Base-by-base conservation (phyloP, 2,888 invertebrate genomes). In the Scotopteryx bipunctaria region DNA sequence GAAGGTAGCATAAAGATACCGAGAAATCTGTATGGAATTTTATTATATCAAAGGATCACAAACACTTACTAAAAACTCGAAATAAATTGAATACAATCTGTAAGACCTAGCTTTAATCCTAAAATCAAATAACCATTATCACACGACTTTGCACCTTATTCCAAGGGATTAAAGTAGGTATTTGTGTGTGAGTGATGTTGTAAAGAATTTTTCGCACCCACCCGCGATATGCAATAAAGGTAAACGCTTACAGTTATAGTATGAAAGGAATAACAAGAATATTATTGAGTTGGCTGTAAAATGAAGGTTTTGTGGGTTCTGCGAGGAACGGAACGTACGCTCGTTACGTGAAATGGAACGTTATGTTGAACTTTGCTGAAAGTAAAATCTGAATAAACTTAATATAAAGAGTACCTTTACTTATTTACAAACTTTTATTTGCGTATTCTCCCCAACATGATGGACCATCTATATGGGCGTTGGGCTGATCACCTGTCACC, bases 211-310 rank as follows among this genome's bases (percentile, higher is more conserved):
- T 67, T 71, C 61, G 57, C 67, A 69, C 59, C 56, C 29, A 38
- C 47, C 55, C 63, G 67, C 62, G 61, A 72, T 68, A 65, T 57
- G 59, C 52, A 55, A 57, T 63, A 54, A 62, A 67, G 55, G 56
- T 58, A 54, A 59, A 52, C 51, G 38, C 36, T 42, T 53, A 53
- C 48, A 46, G 50, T 50, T 57, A 56, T 53, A 19, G 44, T 55
- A 47, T 57, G 59, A 61, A 61, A 50, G 54, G 61, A 55, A 52
- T 49, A 59, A 55, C 57, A 55, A 55, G 59, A 55, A 55, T 61
- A 50, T 56, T 44, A 48, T 51, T 37, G 40, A 54, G 37, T 32
- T 55, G 45, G 56, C 27, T 54, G 48, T 59, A 51, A 57, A 57
- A 42, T 29, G 41, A 17, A 21, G 13, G 55, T 44, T 54, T 59